Evolutionary conservation across 2,113 vertebrate species (phyloP).

Genomic region (Anser cygnoides): DNA sequence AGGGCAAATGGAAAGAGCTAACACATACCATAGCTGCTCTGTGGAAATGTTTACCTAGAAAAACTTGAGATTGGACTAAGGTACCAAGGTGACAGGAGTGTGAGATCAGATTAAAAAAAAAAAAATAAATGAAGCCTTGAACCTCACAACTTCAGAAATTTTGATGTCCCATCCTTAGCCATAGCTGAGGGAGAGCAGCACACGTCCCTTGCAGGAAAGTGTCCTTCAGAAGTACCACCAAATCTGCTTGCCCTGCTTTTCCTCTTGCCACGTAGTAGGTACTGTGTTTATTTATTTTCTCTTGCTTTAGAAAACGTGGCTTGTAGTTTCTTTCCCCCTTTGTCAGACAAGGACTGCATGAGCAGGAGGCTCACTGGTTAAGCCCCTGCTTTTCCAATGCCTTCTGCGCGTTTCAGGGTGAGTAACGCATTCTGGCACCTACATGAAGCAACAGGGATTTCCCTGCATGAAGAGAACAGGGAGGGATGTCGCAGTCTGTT

Average conservation of each 20-base stretch:
- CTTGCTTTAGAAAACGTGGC: not conserved
- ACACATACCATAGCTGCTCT: conserved; percentile 39
- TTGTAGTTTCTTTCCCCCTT: not conserved
- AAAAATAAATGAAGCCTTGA: not conserved
- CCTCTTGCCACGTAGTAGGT: not conserved
- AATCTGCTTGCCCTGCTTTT: not conserved
- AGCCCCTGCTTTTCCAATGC: not conserved
- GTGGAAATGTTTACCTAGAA: conserved; percentile 56
- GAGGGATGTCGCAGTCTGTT: not conserved
- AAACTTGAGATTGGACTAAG: conserved; percentile 29
- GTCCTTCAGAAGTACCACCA: not conserved
- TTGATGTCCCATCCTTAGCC: not conserved
- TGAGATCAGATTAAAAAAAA: not conserved
- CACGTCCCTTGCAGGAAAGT: not conserved
- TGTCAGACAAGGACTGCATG: not conserved
- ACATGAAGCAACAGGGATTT: not conserved
- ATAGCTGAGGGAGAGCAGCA: not conserved
- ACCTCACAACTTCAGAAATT: not conserved
- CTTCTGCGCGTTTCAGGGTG: not conserved
- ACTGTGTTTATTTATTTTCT: not conserved
- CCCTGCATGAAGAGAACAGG: not conserved
- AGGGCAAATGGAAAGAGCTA: conserved; percentile 52
- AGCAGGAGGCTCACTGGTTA: not conserved
- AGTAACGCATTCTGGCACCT: not conserved
- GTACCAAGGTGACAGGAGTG: not conserved